Percentiles rank a stretch among this genome's conserved stretches.
phyloP scores from a whole-genome alignment of 2,888 invertebrate genomes.

The Teleiodes luculella region DNA sequence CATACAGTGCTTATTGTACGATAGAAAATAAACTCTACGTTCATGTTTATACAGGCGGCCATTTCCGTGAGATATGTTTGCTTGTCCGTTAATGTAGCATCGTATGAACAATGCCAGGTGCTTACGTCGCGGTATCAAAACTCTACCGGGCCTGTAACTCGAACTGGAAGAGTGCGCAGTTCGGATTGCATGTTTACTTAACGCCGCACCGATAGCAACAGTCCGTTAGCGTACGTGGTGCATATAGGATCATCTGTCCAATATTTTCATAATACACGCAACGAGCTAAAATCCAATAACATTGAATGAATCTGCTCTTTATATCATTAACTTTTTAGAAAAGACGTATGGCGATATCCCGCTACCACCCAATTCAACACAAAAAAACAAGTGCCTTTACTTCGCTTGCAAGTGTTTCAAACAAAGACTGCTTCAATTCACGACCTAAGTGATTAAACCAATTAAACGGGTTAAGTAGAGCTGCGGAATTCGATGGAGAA shows the following conservation, averaged over 20 bases:
- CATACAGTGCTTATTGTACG: no score
- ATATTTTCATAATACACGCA: slow-evolving; percentile 65
- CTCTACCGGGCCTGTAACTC: slow-evolving; percentile 36
- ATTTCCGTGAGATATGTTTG: slow-evolving; percentile 20
- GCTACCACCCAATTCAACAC: no score
- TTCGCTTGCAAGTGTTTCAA: neutral
- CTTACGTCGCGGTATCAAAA: slow-evolving; percentile 23
- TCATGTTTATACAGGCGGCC: slow-evolving; percentile 8
- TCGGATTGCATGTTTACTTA: slow-evolving; percentile 59
- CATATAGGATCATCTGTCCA: slow-evolving; percentile 41
- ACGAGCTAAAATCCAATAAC: neutral
- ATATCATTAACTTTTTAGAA: neutral
- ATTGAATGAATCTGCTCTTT: neutral
- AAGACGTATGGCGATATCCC: no score
- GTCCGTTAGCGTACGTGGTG: slow-evolving; percentile 22
- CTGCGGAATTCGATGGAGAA: slow-evolving; percentile 9
- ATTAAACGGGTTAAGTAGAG: slow-evolving; percentile 14
- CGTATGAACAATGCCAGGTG: slow-evolving; percentile 36
- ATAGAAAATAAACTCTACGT: slow-evolving; percentile 9
- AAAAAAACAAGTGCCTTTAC: no score
- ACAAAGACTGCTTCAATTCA: slow-evolving; percentile 1
- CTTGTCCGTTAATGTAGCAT: slow-evolving; percentile 22
- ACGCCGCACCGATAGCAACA: slow-evolving; percentile 29
- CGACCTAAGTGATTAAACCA: slow-evolving; percentile 13
- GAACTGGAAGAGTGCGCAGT: slow-evolving; percentile 33